A percentile compares a stretch with the other conserved stretches of the same genome.
phyloP scores from a whole-genome alignment of 2,888 invertebrate species.

The Gymnocheta viridis region DNA sequence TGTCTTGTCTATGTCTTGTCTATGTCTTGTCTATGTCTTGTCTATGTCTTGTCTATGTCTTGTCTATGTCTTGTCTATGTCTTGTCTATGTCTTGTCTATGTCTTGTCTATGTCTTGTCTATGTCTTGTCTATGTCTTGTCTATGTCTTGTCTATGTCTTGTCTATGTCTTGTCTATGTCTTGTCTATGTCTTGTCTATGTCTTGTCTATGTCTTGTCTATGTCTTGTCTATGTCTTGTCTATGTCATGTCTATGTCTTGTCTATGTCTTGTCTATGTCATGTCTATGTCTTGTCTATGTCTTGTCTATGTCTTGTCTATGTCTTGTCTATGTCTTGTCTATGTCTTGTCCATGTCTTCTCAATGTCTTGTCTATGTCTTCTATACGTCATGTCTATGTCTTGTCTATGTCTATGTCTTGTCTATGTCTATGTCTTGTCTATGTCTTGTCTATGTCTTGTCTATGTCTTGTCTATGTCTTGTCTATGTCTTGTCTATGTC shows the following conservation, averaged over 20 bases:
- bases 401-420: not conserved
- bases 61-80: not conserved
- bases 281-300: not conserved
- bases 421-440: not conserved
- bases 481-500: not conserved
- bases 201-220: too few relatives aligned
- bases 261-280: not conserved
- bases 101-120: not conserved
- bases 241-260: too few relatives aligned
- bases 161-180: too few relatives aligned
- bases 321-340: not conserved
- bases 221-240: too few relatives aligned
- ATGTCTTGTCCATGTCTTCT: not conserved
- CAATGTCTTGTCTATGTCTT: not conserved
- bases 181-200: too few relatives aligned
- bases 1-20: not conserved
- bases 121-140: slow-evolving; percentile 1
- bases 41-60: not conserved
- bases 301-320: not conserved
- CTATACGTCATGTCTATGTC: not conserved
- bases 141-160: too few relatives aligned
- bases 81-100: not conserved
- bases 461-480: not conserved
- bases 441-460: not conserved
- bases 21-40: not conserved